These are phyloP conservation scores for Coendou prehensilis DNA, from an alignment of 2,797 vertebrate species.

Conservation along the genomic window DNA sequence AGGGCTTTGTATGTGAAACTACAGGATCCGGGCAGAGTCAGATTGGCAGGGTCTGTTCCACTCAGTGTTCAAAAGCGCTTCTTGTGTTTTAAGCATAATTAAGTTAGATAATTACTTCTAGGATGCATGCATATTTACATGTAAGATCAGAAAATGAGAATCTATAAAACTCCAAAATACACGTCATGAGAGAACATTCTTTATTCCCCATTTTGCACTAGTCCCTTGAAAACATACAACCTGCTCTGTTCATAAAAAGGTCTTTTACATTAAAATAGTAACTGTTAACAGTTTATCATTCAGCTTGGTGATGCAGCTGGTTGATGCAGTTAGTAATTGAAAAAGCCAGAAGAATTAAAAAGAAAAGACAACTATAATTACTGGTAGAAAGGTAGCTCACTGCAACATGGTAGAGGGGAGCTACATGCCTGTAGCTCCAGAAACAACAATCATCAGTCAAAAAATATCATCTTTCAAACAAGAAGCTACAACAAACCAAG, in stretches of 20 bases:
- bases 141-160: slow-evolving; percentile 5
- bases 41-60: not conserved
- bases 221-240: not conserved
- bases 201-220: not conserved
- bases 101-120: slow-evolving; percentile 55
- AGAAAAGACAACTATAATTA: not conserved
- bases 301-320: slow-evolving; percentile 1
- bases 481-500: not conserved
- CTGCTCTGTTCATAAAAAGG: not conserved
- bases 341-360: not conserved
- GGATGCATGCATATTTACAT: not conserved
- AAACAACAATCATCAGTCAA: not conserved
- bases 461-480: slow-evolving; percentile 47
- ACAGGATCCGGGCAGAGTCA: not conserved
- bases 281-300: not conserved
- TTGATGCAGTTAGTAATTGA: slow-evolving; percentile 35
- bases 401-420: not conserved
- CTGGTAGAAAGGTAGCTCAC: not conserved
- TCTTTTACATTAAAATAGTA: slow-evolving; percentile 57
- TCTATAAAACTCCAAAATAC: not conserved
- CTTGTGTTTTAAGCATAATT: slow-evolving; percentile 19
- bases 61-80: not conserved
- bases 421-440: not conserved
- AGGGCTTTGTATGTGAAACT: slow-evolving; percentile 2
- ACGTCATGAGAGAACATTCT: not conserved